A percentile compares a stretch with the other conserved stretches of the same genome.
Evolutionary conservation across 2,888 invertebrate species (phyloP).

Genomic region (Lasioglossum figueresi): DNA sequence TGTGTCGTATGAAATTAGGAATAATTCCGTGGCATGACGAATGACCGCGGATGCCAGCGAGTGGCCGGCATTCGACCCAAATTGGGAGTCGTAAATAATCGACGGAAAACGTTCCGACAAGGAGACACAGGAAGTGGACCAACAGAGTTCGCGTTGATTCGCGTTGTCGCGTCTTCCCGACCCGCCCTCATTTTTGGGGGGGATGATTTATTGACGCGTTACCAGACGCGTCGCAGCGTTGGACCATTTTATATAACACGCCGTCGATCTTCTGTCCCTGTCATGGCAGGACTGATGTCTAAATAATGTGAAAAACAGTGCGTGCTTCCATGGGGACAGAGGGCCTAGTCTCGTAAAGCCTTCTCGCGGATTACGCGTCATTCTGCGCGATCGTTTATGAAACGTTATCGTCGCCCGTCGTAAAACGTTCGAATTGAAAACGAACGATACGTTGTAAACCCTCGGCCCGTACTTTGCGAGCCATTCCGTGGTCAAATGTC

Average conservation of each 20-base stretch:
- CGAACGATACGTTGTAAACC: slow-evolving; percentile 40
- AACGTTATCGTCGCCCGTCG: slow-evolving; percentile 43
- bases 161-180: slow-evolving; percentile 44
- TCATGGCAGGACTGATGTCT: neutral
- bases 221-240: neutral
- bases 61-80: slow-evolving; percentile 60
- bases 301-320: neutral
- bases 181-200: slow-evolving; percentile 51
- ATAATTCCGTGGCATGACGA: slow-evolving; percentile 56
- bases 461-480: slow-evolving; percentile 15
- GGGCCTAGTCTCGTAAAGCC: slow-evolving; percentile 47
- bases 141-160: slow-evolving; percentile 56
- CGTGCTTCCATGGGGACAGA: neutral
- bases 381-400: slow-evolving; percentile 58
- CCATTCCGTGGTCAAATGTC: neutral
- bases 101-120: slow-evolving; percentile 43
- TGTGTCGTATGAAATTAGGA: slow-evolving; percentile 55
- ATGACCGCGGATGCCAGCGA: slow-evolving; percentile 40
- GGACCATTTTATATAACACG: neutral
- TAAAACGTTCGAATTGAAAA: slow-evolving; percentile 57
- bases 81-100: slow-evolving; percentile 64
- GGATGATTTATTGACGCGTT: slow-evolving; percentile 59
- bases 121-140: slow-evolving; percentile 52
- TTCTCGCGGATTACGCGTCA: slow-evolving; percentile 45
- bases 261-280: neutral